Base-by-base conservation (phyloP, 2,888 invertebrate genomes). In the Gortyna flavago region DNA sequence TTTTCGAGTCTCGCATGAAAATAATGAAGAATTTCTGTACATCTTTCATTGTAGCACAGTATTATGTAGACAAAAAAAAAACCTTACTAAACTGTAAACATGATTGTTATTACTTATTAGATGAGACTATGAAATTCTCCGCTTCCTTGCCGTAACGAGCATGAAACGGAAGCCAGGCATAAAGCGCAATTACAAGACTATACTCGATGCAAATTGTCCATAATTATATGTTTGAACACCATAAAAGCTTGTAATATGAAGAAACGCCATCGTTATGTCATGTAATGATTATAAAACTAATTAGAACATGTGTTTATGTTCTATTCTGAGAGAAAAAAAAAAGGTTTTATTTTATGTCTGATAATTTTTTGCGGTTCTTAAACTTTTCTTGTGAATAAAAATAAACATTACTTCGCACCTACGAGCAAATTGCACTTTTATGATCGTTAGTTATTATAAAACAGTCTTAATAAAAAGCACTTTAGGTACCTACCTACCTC, bases 101-200 rank as follows among this genome's bases (percentile, higher is more conserved):
- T 68, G 62, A 88, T 83, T 57, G 70, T 79, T 83, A 80, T 81
- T 80, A 75, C 66, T 84, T 75, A 87, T 80, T 79, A 76, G 38
- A 85, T 41, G 29, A 75, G 66, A 78, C 38, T 54, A 73, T 54
- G 29, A 77, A 80, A 75, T 61, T 57, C 70, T 54, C 74, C 51
- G 77, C 76, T 84, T 83, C 83, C 83, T 72, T 66, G 41, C 65
- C 35, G 11, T 89, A 88, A 89, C 88, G 85, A 89, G 87, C 72
- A 29, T 7, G 25, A 81, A 82, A 87, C 88, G 89, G 89, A 88
- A 88, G 81, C 66, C 35, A 65, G 35, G 32, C 75, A 80, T 89
- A 88, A 88, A 88, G 29, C 54, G 80, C 75, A 81, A 87, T 88
- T 85, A 85, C 72, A 71, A 66, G 68, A 64, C 71, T 51, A 83